Evolutionary conservation across 53 echinoderm and acorn worm species (phyloP).

Genomic region (Mesocentrotus franciscanus): DNA sequence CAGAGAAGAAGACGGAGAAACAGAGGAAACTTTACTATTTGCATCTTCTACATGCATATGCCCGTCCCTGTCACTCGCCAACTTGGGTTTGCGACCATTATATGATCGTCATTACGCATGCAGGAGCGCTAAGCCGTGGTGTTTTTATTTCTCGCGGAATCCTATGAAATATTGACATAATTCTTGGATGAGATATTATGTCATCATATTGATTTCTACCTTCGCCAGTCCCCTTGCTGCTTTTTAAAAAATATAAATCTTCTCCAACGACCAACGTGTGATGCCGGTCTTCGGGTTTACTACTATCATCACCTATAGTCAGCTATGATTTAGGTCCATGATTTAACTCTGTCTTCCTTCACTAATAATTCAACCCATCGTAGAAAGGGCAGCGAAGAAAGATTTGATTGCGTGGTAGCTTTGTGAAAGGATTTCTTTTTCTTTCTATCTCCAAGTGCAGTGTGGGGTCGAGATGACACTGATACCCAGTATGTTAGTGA

Average conservation of each 20-base stretch:
- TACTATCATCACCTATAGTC: not conserved
- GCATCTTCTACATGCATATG: not conserved
- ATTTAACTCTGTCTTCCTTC: slow-evolving; percentile 8
- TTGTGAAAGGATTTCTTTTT: not conserved
- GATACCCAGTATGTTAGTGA: slow-evolving; percentile 60
- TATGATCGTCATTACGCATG: slow-evolving; percentile 27
- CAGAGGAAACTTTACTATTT: slow-evolving; percentile 17
- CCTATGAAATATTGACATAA: slow-evolving; percentile 24
- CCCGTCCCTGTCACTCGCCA: not conserved
- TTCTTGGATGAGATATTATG: slow-evolving; percentile 26
- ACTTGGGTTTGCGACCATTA: not conserved
- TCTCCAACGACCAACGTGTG: not conserved
- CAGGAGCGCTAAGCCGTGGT: slow-evolving; percentile 21
- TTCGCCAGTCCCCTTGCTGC: too few relatives aligned
- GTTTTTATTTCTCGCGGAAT: slow-evolving; percentile 31
- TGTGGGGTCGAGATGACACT: slow-evolving; percentile 25
- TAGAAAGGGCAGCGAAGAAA: not conserved
- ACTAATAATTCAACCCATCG: not conserved
- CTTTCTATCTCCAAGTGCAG: not conserved
- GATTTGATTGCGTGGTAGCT: not conserved
- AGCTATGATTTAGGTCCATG: not conserved
- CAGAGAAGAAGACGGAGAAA: not conserved
- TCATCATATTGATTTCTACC: slow-evolving; percentile 20
- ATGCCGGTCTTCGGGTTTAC: not conserved
- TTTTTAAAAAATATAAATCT: not conserved